phyloP scores from a whole-genome alignment of 2,888 invertebrate genomes.

The Ophraella communa region DNA sequence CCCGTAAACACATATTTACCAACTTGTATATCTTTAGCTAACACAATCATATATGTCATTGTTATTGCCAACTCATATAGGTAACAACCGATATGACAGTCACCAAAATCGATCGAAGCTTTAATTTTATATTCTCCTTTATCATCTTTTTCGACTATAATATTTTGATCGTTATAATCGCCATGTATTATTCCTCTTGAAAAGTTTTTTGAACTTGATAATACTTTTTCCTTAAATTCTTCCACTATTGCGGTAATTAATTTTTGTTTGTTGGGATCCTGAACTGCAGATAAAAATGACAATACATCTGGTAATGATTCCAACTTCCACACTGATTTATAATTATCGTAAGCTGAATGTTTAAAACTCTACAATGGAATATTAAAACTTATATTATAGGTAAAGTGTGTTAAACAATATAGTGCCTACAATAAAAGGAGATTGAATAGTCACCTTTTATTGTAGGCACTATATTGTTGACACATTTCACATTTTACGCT shows the following conservation, averaged over 20 bases:
- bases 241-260: slow-evolving; percentile 69
- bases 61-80: slow-evolving; percentile 86
- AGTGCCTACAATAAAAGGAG: too few species aligned
- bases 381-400: neutral
- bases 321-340: slow-evolving; percentile 80
- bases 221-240: slow-evolving; percentile 71
- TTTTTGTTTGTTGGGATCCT: slow-evolving; percentile 64
- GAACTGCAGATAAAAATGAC: slow-evolving; percentile 74
- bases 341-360: slow-evolving; percentile 72
- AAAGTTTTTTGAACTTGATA: slow-evolving; percentile 65
- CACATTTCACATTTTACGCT: too few species aligned
- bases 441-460: too few species aligned
- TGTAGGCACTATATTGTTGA: too few species aligned
- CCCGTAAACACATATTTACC: slow-evolving; percentile 80
- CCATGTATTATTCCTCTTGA: slow-evolving; percentile 83
- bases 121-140: slow-evolving; percentile 65
- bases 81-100: slow-evolving; percentile 74
- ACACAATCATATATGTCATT: slow-evolving; percentile 80
- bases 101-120: slow-evolving; percentile 88
- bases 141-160: slow-evolving; percentile 61
- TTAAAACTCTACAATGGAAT: slow-evolving; percentile 66
- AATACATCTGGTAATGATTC: slow-evolving; percentile 71
- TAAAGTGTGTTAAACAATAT: too few species aligned
- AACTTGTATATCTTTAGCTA: slow-evolving; percentile 66
- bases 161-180: slow-evolving; percentile 90